A percentile compares a stretch with the other conserved stretches of the same genome.
These are phyloP conservation scores for Lumbricus terrestris DNA, from an alignment of 2,888 invertebrate species.

Conservation along the genomic window DNA sequence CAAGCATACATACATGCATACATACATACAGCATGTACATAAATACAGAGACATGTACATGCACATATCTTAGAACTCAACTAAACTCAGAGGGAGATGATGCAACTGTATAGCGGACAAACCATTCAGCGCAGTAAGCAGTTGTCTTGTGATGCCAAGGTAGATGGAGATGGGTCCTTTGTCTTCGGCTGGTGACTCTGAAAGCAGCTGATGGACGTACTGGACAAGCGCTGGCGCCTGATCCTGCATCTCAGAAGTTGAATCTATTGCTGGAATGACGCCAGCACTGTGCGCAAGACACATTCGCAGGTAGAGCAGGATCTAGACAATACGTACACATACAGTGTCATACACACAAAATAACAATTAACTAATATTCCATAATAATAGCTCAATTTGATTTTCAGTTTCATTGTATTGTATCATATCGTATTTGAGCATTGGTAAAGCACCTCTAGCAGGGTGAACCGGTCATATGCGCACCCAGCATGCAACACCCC, in stretches of 20 bases:
- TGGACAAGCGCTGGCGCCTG: conserved; percentile 51
- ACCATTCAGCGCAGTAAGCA: conserved; percentile 67
- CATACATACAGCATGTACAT: neutral
- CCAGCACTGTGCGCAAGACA: conserved; percentile 72
- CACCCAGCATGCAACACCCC: no score
- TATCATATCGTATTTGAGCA: no score
- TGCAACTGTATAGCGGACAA: conserved; percentile 38
- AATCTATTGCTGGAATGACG: conserved; percentile 54
- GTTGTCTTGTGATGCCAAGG: conserved; percentile 48
- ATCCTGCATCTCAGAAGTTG: conserved; percentile 45
- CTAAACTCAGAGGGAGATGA: neutral
- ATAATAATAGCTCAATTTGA: neutral
- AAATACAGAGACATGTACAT: neutral
- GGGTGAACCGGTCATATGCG: no score
- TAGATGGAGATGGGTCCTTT: conserved; percentile 51
- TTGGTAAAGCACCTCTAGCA: no score
- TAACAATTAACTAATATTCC: neutral
- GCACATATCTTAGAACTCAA: neutral
- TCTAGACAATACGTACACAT: conserved; percentile 62
- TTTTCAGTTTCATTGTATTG: neutral
- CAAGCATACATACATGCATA: neutral
- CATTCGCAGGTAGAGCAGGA: conserved; percentile 75
- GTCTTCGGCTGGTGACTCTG: conserved; percentile 63
- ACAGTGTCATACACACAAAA: neutral
- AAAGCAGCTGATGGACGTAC: conserved; percentile 65